Evolutionary conservation across 2,797 vertebrate species (phyloP), one percentile per base, ranked within the genome.

Genomic region (Valencia hispanica): DNA sequence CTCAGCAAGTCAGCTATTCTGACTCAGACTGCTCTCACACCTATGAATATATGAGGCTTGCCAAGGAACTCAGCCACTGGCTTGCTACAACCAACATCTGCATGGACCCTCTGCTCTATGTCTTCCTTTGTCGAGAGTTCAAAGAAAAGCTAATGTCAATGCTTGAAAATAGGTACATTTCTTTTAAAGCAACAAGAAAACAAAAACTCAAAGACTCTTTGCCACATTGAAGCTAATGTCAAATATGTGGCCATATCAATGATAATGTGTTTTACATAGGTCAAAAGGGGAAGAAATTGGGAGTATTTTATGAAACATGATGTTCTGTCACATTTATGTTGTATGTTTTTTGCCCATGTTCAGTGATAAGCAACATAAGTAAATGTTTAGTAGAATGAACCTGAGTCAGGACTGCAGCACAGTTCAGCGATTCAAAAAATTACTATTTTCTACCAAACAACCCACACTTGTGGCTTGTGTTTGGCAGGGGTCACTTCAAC

Each of bases 41-140:
- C 2, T 50, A 57, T 6, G 3, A 51, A 4, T 7, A 4, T n/a
- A 1, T 94, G 70, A 95, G 81, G 59, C 89, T 94, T 27, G 93
- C 92, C 14, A 97, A 97, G 66, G 94, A 97, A 27, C 57, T 94
- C 4, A 95, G 93, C 0, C 51, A 97, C 79, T 95, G 96, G 51
- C 87, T 97, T 0, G 92, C 96, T 0, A 89, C 95, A n/a, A 95
- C 93, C 0, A 97, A 96, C 86, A 90, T 96, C 78, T 98, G 97
- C 68, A 94, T 97, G 15, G 96, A 97, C 65, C 97, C 97, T 0
- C 83, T 98, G 47, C 88, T 98, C 47, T 98, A 97, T 8, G 95
- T 96, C 51, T 96, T 96, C 15, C 94, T 98, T 72, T 94, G 91
- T 59, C 82, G 82, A 63, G 90, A 91, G 75, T 95, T 94, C 79